Base-by-base conservation (phyloP, 2,113 vertebrate genomes). In the Cichladusa arquata region DNA sequence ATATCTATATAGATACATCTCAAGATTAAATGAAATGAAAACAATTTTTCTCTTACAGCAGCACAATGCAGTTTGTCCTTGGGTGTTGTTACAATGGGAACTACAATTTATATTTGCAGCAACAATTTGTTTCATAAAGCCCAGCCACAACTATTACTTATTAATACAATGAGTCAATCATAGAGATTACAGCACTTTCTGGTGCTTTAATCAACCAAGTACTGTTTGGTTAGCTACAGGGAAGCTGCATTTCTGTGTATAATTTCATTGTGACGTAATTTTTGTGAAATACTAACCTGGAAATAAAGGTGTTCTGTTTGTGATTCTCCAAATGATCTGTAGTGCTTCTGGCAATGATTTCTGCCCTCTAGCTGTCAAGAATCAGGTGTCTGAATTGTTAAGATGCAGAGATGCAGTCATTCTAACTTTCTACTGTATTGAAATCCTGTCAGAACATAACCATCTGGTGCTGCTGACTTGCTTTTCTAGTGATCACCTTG, bases 311-410 rank as follows among this genome's bases (percentile, higher is more conserved):
- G 18, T 1, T 80, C 22, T 40, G 24, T n/a, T 58, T 88, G 54
- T 91, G 74, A 61, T 87, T 91, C 66, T 48, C 57, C 29, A 66
- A 3, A 62, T 94, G 73, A 58, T 44, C 76, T 90, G 44, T 81
- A 40, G 69, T 91, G 72, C 45, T 72, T 80, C 87, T 91, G 70
- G 70, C 84, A 77, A 48, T 70, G 92, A 86, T 90, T 91, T 82
- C 70, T 96, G 45, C 33, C 53, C 66, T 80, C 81, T 85, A 54
- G 58, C 79, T 87, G 45, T 83, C 54, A 78, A 54, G 66, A 67
- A 72, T 82, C 33, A 31, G 36, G 74, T 87, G 19, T 70, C 50
- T 58, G 33, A 90, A 57, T 62, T 80, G 70, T 53, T 58, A 85
- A 77, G 13, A 80, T 77, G 36, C 20, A 60, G 57, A 80, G 17